Base-by-base conservation (phyloP, 2,797 vertebrate genomes). In the Sebastes wilsoni region DNA sequence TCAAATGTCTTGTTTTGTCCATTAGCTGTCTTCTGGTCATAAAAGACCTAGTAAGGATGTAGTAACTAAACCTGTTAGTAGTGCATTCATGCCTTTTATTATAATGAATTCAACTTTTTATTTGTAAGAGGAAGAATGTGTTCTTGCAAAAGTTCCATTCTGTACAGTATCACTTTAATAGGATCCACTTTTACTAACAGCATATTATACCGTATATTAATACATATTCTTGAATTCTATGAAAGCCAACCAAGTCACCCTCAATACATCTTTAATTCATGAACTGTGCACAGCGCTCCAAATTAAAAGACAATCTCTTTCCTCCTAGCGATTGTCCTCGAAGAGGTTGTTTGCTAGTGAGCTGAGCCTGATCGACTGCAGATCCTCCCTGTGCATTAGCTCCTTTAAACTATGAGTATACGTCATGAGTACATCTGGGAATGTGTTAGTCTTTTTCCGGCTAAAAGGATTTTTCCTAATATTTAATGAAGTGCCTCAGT, bases 401-500 rank as follows among this genome's bases (percentile, higher is more conserved):
- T 73, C 42, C 71, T 90, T 80, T 49, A 25, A 66, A 83, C 22
- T 0, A 38, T 38, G 12, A 38, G 36, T 38, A 5, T 46, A 67
- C 42, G 2, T 71, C 68, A 65, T 36, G 66, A 13, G 46, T 52
- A 32, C 6, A 4, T 82, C 59, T 80, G 66, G 68, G 78, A 16
- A 65, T 25, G 62, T 64, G 28, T 58, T 38, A 8, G 61, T 64
- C 30, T 82, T 83, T 52, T 81, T 52, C 12, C 1, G 36, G 58
- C 72, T 67, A 61, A 78, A 78, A 59, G 49, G 58, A 77, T 84
- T 85, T 75, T 83, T 23, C 42, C 56, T 64, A 54, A 82, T 84
- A 78, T 88, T 84, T 83, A 82, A 91, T 80, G 79, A 88, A 74
- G 71, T 54, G 52, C 74, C 58, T 70, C 65, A 3, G 79, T 54